Base-by-base conservation (phyloP, 2,797 vertebrate species). In the Coracias cyanogaster region DNA sequence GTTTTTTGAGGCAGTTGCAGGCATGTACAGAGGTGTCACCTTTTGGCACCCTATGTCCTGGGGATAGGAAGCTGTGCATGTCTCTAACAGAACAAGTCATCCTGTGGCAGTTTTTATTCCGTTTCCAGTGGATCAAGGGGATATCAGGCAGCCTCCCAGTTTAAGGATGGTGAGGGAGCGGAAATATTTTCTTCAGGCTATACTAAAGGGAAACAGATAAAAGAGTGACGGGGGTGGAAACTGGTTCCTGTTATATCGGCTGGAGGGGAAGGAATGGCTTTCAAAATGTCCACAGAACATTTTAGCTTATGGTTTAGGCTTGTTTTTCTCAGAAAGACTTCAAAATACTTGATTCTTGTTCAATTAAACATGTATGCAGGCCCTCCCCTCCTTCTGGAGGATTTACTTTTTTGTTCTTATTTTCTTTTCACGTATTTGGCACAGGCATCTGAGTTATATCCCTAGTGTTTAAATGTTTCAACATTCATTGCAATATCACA, bases 131-230 rank as follows among this genome's bases (percentile, higher is more conserved):
- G 69, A 90, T 52, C 2, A 3, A 79, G 57, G 28, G n/a, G 58
- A 62, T 82, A 81, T 72, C 76, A 49, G 58, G 89, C 85, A 95
- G 83, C 24, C 71, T 93, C 45, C 41, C 24, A 15, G 7, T 61
- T 66, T 67, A 77, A 62, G 81, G 24, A 89, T 83, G 37, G 51
- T 0, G 29, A 67, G 83, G 74, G 74, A 94, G 51, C 0, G 21
- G 86, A 96, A 97, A 96, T 91, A 49, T 14, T 94, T 96, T 93
- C 78, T 66, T 86, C 37, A 55, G 64, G 29, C 33, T 90, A 86
- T 77, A 65, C 69, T 86, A 89, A 92, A 90, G 46, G 71, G 86
- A 94, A 96, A 66, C 37, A 89, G 90, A 89, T 94, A 91, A 82
- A 96, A 89, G 54, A 81, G 28, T 16, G 52, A 80, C 0, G 9